Evolutionary conservation across 2,888 invertebrate species (phyloP), one percentile per base, ranked within the genome.

Genomic region (Cheilosia vulpina): DNA sequence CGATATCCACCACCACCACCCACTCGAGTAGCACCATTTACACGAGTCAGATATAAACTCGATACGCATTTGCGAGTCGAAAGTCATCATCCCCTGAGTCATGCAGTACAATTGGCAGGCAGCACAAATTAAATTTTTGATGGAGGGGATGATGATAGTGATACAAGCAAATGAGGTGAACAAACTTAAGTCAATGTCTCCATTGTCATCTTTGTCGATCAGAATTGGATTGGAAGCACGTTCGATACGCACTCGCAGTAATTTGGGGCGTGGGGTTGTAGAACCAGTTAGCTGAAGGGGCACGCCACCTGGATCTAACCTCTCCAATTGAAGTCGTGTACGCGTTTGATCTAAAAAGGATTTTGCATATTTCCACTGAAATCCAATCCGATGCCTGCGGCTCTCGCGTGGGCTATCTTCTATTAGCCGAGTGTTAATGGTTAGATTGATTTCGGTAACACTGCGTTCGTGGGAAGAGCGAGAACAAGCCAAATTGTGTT

Each of bases 21-120:
- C 52, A 66, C 52, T 27, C 41, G 13, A 15, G 21, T 34, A 19
- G 31, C 31, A 34, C 45, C 15, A 5, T 24, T 15, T n/a, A 45
- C 13, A 13, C 5, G n/a, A 4, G 31, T 34, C 31, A 27, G 45
- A 62, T 38, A 60, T 60, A 11, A 38, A 53, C 24, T 68, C 38
- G 17, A 31, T 68, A 71, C 71, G 71, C 71, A 60, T 41, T 57
- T 34, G 2, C 45, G 43, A 50, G 50, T 50, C 52, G 27, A 65
- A 60, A 69, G 77, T 69, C 69, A 77, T 77, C 77, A 77, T 77
- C 52, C 58, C 76, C 43, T 81, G 69, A 81, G 58, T 81, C 81
- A 81, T 76, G 63, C 52, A 15, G 13, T 15, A 43, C 52, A 81
- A 81, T 81, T 81, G 57, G 63, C 58, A 47, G 52, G 43, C 68